Evolutionary conservation across 2,797 vertebrate species (phyloP), one percentile per base, ranked within the genome.

Genomic region (Dromococcyx pavoninus): DNA sequence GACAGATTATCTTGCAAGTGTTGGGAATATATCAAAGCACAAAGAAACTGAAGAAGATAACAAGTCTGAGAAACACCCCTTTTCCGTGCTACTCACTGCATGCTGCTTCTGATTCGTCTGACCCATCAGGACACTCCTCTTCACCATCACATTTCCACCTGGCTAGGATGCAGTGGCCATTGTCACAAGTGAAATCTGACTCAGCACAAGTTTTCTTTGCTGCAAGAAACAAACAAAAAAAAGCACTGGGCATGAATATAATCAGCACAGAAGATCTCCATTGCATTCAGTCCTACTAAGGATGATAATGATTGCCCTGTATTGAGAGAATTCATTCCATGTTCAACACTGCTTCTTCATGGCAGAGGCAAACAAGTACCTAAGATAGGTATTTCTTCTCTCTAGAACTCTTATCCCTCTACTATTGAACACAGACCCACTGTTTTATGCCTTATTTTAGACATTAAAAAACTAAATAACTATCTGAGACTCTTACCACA

Each of bases 131-230:
- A 94, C 99, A 99, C 79, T 99, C 99, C 2, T 99, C 98, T 76
- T 99, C 99, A 6, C 99, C 99, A 0, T 99, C 99, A 64, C 99
- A 99, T 93, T 98, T 99, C 99, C 99, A 99, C 78, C 98, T 98
- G 48, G 98, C 98, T 1, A 98, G 98, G 89, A 99, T 98, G 92
- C 99, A 99, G 97, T 99, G 99, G 80, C 99, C 99, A 0, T 99
- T 99, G 95, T 98, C 98, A 91, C 99, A 99, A 94, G 98, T 98
- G 76, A 99, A 99, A 97, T 99, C 99, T 3, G 98, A 98, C 81
- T 99, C 98, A 0, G 98, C 98, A 83, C 99, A 99, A 4, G 99
- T 99, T 96, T 98, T 99, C 98, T 98, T 99, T 80, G 98, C 99
- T 99, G 98, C 39, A 75, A 98, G 81, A 72, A 56, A 50, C 14